Evolutionary conservation across 2,797 vertebrate genomes (phyloP), one percentile per base, ranked within the genome.

Genomic region (Kryptolebias ocellatus): DNA sequence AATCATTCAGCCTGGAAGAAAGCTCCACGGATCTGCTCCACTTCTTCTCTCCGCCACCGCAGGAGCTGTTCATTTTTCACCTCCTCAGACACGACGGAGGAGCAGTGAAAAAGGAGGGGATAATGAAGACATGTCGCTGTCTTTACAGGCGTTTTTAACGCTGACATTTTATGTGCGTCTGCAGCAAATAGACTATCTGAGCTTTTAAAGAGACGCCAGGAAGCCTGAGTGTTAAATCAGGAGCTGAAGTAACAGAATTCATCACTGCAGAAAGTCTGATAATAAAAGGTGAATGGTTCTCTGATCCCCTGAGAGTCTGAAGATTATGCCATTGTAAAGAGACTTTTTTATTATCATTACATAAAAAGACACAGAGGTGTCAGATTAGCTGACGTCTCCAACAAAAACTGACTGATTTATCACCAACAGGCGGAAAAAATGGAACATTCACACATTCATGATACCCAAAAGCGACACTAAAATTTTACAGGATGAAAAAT

Each of bases 191-290:
- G 71, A 79, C 52, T 86, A 77, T 79, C 70, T 72, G 74, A 81
- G 83, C 79, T 85, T 85, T 83, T 86, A 86, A 90, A 79, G 76
- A 80, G 71, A 78, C 70, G 74, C 79, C 74, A 61, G 88, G 79
- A 80, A 81, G 71, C 52, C 69, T 74, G 83, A 72, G 79, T 80
- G 85, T 88, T 88, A 80, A 91, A 83, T 64, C 53, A 28, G 37
- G 7, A 66, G 76, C 79, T 88, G 82, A 83, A 86, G 76, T 78
- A 70, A 76, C 46, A 37, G 64, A 77, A 88, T 87, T 72, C 76
- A 87, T 89, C 74, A 71, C 53, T 66, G 58, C 65, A 45, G 34
- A 74, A 73, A 60, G 64, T 74, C 64, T 59, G 67, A 55, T 74
- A 73, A 84, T 89, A 75, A 91, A 87, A 87, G 57, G 65, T 83